These are phyloP conservation scores for Galeruca laticollis DNA, from an alignment of 2,888 invertebrate genomes.

Conservation along the genomic window DNA sequence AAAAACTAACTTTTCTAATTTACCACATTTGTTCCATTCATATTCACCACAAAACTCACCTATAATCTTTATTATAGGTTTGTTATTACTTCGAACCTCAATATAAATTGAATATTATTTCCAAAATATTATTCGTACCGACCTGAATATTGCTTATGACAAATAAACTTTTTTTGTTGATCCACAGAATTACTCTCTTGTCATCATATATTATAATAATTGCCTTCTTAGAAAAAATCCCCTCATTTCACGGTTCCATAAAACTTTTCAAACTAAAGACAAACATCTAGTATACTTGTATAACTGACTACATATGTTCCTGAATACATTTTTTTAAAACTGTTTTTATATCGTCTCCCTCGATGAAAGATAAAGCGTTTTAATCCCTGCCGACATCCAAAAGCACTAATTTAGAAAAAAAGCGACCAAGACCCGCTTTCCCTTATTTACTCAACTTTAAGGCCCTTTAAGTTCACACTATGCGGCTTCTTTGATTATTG, in stretches of 20 bases:
- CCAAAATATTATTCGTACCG: too few species aligned
- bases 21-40: too few species aligned
- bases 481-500: not conserved
- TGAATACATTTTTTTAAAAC: not conserved
- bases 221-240: too few species aligned
- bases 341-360: slow-evolving; percentile 7
- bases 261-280: not conserved
- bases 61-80: too few species aligned
- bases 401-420: slow-evolving; percentile 7
- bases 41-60: too few species aligned
- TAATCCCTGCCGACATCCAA: slow-evolving; percentile 11
- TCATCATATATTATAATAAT: too few species aligned
- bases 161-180: too few species aligned
- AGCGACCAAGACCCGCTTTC: not conserved
- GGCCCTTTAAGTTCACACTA: slow-evolving; percentile 1
- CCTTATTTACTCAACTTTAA: not conserved
- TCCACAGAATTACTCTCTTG: too few species aligned
- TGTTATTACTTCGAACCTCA: too few species aligned
- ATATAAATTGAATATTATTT: too few species aligned
- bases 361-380: slow-evolving; percentile 17
- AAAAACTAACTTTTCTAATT: too few species aligned
- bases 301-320: slow-evolving; percentile 1
- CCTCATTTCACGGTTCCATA: not conserved
- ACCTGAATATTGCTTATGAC: too few species aligned
- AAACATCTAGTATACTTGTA: not conserved